Evolutionary conservation across 2,888 invertebrate genomes (phyloP), one percentile per base, ranked within the genome.

Genomic region (Gonocerus acuteangulatus): DNA sequence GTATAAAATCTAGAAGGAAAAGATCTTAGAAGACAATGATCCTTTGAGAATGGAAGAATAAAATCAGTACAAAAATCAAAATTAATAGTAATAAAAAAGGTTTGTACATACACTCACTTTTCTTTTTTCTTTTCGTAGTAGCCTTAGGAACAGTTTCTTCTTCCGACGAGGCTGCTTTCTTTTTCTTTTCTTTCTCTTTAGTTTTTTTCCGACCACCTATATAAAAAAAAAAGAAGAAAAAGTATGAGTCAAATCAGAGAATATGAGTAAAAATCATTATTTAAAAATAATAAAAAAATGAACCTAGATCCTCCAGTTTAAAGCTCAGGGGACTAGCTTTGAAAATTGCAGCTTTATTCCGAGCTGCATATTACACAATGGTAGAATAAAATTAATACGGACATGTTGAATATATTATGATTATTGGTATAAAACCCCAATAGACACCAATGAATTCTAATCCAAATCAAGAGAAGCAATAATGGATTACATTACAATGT

Each of bases 201-300:
- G 79, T 76, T 70, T 85, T 86, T 70, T 86, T 86, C 15, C 86
- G 77, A 13, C 85, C 85, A 70, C 85, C 85, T 82, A 66, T 11
- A 67, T 71, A 71, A 56, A 23, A 0, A 3, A 54, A 23, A 60
- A 48, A 52, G 47, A 16, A 34, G 19, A 44, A 23, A 51, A 13
- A 44, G n/a, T n/a, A 51, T 4, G 13, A 48, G 7, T n/a, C 9
- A 48, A 48, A 47, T 19, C 2, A 23, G 13, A 27, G 13, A n/a
- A 49, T 6, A 49, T 7, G 27, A 49, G 6, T 13, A 9, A 16
- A 2, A 32, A 49, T 15, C 2, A 16, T 22, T 1, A 32, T 27
- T 15, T 18, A n/a, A 16, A 2, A 4, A 11, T 48, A 23, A 13
- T 15, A 27, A 23, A 22, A 15, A 32, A 19, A 48, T 48, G 15